Evolutionary conservation across 2,888 invertebrate genomes (phyloP).

Genomic region (Himalopsyche tibetana): DNA sequence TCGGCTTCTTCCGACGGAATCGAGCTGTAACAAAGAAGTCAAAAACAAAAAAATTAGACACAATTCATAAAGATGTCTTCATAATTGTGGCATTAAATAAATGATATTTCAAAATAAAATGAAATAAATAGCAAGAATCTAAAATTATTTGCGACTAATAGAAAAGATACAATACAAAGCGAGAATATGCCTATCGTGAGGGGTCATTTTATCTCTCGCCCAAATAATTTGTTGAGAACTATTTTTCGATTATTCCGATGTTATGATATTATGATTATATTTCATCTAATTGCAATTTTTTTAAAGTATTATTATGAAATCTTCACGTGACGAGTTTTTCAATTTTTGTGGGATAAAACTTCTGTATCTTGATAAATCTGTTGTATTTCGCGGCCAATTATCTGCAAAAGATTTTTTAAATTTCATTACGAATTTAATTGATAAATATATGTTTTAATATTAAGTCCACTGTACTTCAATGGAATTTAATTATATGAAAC

Average conservation of each 20-base stretch:
- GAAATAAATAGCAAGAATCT: background rate
- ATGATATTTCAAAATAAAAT: background rate
- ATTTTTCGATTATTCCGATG: too few relatives aligned
- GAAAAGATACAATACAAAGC: too few relatives aligned
- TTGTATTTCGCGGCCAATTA: constrained; percentile 13
- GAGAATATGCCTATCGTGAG: too few relatives aligned
- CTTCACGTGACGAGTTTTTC: background rate
- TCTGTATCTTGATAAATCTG: background rate
- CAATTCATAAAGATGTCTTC: background rate
- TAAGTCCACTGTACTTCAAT: background rate
- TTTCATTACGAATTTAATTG: background rate
- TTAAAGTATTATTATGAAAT: too few relatives aligned
- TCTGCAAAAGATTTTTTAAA: background rate
- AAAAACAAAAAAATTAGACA: background rate
- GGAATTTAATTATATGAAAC: background rate
- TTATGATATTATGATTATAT: too few relatives aligned
- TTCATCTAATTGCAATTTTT: too few relatives aligned
- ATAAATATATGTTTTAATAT: background rate
- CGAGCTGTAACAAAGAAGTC: constrained; percentile 74
- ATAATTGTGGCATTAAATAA: background rate
- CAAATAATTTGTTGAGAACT: too few relatives aligned
- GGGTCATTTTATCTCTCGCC: too few relatives aligned
- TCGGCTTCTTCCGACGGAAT: constrained; percentile 77
- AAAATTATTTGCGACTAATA: too few relatives aligned
- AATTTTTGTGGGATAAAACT: background rate